These are phyloP conservation scores for Salminus brasiliensis DNA, from an alignment of 2,113 vertebrate species.

Conservation along the genomic window DNA sequence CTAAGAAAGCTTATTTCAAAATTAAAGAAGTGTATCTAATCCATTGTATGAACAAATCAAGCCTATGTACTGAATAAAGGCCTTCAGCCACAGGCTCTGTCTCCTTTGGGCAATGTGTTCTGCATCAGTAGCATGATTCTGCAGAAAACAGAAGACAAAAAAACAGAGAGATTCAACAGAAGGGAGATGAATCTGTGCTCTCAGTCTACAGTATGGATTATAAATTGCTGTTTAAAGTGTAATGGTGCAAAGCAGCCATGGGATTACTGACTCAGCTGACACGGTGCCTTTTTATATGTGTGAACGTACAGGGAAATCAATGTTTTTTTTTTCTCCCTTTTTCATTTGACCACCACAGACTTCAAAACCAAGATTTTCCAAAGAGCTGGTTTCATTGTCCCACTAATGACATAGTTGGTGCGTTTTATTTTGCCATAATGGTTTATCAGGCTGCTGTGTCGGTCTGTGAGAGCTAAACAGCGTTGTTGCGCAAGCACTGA, in stretches of 20 bases:
- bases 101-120: too few species aligned
- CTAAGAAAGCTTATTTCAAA: neutral
- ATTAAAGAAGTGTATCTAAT: neutral
- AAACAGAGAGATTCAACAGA: too few species aligned
- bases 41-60: neutral
- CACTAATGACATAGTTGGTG: conserved; percentile 51
- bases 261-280: neutral
- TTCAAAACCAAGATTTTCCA: conserved; percentile 17
- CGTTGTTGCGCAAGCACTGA: neutral
- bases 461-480: neutral
- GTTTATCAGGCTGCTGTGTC: conserved; percentile 43
- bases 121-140: too few species aligned
- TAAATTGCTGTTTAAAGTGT: neutral
- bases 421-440: conserved; percentile 53
- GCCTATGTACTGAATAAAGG: neutral
- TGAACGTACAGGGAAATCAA: neutral
- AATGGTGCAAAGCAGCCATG: neutral
- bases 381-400: conserved; percentile 30
- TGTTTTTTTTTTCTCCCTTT: neutral
- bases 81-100: too few species aligned
- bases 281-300: neutral
- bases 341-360: conserved; percentile 35
- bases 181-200: too few species aligned
- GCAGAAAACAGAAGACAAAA: too few species aligned
- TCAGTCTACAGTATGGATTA: neutral